Evolutionary conservation across 2,888 invertebrate genomes (phyloP), one percentile per base, ranked within the genome.

Genomic region (Chelonus formosanus): DNA sequence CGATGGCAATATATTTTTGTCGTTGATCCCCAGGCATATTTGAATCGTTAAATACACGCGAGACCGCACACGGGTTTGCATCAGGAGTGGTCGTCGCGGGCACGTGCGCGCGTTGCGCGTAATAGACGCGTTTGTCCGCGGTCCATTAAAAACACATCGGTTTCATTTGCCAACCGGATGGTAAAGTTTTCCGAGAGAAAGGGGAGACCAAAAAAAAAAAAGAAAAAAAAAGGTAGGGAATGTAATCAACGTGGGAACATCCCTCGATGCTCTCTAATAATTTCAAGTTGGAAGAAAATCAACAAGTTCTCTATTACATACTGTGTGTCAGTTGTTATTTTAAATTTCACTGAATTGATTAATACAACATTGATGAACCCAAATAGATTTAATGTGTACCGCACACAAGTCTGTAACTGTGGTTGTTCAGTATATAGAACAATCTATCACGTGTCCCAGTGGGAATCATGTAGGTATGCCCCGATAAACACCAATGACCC

Each of bases 101-200:
- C 70, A 71, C 67, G 66, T 69, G 68, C 68, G 69, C 64, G 65
- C 67, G 48, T 54, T 7, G 67, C 65, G 65, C 65, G 64, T 72
- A 72, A 70, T 72, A 71, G 71, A 70, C 70, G 69, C 72, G 71
- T 74, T 78, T 74, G 75, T 76, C 71, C 76, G 74, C 74, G 75
- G 74, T 74, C 74, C 76, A 78, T 77, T 77, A 78, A 78, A 78
- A 77, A 76, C 77, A 70, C 68, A 76, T 74, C 69, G 74, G 73
- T 76, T 78, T 76, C 76, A 77, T 77, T 77, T 73, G 73, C 65
- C 66, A 32, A 48, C 65, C 68, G 65, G 65, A 65, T 65, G 65
- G 65, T 60, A 40, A 8, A 60, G 40, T 67, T 67, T 63, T 54
- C 35, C 56, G 43, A 61, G 43, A 31, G 52, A 56, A 61, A 60